These are phyloP conservation scores for Motacilla tschutschensis DNA, from an alignment of 2,113 vertebrate genomes.

Conservation along the genomic window DNA sequence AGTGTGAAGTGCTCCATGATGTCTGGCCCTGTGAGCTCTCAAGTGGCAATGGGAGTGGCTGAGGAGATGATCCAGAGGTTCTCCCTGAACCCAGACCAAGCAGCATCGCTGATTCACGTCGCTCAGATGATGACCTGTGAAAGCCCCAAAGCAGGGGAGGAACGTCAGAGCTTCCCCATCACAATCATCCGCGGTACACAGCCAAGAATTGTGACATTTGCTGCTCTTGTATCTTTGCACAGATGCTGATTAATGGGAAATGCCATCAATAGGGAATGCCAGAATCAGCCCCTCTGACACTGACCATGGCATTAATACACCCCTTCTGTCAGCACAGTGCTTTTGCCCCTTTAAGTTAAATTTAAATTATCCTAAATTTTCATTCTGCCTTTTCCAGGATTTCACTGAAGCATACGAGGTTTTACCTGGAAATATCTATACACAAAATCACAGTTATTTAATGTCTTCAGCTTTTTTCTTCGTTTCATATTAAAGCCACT, in stretches of 20 bases:
- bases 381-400: not conserved
- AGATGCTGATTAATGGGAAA: not conserved
- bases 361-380: not conserved
- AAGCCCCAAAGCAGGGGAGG: not conserved
- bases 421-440: not conserved
- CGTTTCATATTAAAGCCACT: not conserved
- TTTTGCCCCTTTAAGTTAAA: not conserved
- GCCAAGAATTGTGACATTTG: not conserved
- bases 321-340: not conserved
- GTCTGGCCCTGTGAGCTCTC: slow-evolving; percentile 18
- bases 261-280: not conserved
- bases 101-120: slow-evolving; percentile 55
- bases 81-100: slow-evolving; percentile 72
- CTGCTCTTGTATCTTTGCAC: not conserved
- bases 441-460: not conserved
- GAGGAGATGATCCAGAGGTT: slow-evolving; percentile 58
- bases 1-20: not conserved
- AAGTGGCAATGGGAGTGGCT: slow-evolving; percentile 48
- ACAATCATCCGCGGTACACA: slow-evolving; percentile 72
- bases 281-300: not conserved
- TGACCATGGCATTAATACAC: not conserved
- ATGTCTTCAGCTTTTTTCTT: not conserved
- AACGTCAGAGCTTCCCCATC: slow-evolving; percentile 44
- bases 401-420: not conserved
- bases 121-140: slow-evolving; percentile 67